phyloP scores from a whole-genome alignment of 2,113 vertebrate species.

The Myiozetetes cayanensis region DNA sequence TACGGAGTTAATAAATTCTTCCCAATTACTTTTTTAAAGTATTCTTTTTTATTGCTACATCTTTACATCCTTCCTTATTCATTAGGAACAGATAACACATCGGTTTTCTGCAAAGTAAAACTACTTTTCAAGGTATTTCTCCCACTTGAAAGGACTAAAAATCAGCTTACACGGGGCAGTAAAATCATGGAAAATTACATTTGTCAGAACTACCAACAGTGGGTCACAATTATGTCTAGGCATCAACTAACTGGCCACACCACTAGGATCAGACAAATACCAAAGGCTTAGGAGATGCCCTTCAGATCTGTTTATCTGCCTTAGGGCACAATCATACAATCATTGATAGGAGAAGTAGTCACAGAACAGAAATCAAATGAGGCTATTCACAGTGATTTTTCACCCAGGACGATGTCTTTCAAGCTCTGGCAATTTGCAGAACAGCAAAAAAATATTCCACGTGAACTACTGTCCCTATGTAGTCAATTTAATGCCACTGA shows the following conservation, averaged over 20 bases:
- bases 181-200: constrained; percentile 17
- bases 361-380: constrained; percentile 9
- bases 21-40: neutral
- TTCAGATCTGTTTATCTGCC: constrained; percentile 29
- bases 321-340: neutral
- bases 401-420: neutral
- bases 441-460: neutral
- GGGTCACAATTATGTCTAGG: constrained; percentile 1
- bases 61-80: constrained; percentile 5
- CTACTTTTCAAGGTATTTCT: neutral
- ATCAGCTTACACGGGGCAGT: neutral
- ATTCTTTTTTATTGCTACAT: neutral
- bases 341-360: neutral
- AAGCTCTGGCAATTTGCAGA: constrained; percentile 15
- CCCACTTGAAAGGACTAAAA: neutral
- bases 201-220: neutral
- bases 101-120: neutral
- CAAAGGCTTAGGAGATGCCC: neutral
- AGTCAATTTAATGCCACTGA: neutral
- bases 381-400: neutral
- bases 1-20: constrained; percentile 21
- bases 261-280: neutral
- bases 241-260: neutral
- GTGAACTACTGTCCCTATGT: neutral
- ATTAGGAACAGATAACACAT: neutral